Conservation (phyloP, 2,113 vertebrate species). For the Corvus hawaiiensis region DNA sequence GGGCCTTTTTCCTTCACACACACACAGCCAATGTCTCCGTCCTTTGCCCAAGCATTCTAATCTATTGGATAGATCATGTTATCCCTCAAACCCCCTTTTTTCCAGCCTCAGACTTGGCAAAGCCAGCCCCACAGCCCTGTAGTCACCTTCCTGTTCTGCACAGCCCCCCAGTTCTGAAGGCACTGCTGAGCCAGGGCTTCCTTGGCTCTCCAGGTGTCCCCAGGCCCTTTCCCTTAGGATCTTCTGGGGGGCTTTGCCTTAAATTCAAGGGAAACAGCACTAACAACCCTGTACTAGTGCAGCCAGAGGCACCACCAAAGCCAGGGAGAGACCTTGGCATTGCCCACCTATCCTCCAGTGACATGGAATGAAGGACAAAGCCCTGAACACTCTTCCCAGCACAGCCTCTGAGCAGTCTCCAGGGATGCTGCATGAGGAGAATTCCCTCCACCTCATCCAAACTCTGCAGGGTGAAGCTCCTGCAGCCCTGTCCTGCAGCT, state of each 20-base stretch:
- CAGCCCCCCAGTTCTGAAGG: neutral
- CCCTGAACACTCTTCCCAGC: neutral
- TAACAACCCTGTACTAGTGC: neutral
- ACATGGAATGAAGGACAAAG: neutral
- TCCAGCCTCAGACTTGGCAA: neutral
- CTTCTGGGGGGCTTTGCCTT: neutral
- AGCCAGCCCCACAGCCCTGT: neutral
- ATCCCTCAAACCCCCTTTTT: rapidly evolving
- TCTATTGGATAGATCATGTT: rapidly evolving
- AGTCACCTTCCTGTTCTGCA: neutral
- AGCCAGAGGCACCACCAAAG: neutral
- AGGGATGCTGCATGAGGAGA: neutral
- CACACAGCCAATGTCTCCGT: rapidly evolving
- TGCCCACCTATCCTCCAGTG: neutral
- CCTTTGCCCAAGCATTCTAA: neutral
- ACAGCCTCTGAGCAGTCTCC: neutral
- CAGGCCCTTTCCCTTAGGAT: neutral
- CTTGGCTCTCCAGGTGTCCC: neutral
- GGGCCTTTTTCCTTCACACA: neutral
- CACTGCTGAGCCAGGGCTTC: neutral
- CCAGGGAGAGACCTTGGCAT: neutral
- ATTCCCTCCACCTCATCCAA: neutral
- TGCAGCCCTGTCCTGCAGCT: neutral
- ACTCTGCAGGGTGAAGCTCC: neutral
- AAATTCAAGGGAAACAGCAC: neutral